Conservation (phyloP, 2,797 vertebrate species). For the Pangasius larnaudii region DNA sequence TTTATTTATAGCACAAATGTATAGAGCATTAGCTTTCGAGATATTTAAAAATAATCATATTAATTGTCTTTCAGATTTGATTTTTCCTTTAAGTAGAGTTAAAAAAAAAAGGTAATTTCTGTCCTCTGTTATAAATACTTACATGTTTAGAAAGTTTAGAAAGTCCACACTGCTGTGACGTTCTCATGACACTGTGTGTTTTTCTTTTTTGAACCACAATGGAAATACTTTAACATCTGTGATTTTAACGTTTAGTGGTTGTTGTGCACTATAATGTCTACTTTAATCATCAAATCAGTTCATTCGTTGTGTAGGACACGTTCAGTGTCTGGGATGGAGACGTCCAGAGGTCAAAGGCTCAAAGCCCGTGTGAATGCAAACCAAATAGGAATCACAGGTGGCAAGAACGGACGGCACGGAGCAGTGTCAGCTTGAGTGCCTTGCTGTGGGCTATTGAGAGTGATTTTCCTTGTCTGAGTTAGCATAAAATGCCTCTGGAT, state of each 20-base stretch:
- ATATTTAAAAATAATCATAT: not conserved
- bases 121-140: not conserved
- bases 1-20: not conserved
- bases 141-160: no score
- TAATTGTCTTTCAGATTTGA: no score
- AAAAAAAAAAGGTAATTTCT: not conserved
- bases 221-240: not conserved
- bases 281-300: conserved; percentile 4
- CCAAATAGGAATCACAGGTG: conserved; percentile 61
- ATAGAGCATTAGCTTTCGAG: not conserved
- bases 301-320: conserved; percentile 37
- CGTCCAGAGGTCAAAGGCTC: conserved; percentile 55
- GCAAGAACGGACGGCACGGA: conserved; percentile 18
- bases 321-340: conserved; percentile 60
- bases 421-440: not conserved
- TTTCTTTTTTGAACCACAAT: not conserved
- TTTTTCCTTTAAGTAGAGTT: not conserved
- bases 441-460: not conserved
- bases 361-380: conserved; percentile 46
- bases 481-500: conserved; percentile 12
- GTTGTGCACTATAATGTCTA: not conserved
- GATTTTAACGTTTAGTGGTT: not conserved
- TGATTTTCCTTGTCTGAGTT: not conserved
- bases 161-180: no score
- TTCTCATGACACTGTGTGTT: not conserved